Evolutionary conservation across 2,888 invertebrate species (phyloP), one percentile per base, ranked within the genome.

Genomic region (Drosophila picticornis): DNA sequence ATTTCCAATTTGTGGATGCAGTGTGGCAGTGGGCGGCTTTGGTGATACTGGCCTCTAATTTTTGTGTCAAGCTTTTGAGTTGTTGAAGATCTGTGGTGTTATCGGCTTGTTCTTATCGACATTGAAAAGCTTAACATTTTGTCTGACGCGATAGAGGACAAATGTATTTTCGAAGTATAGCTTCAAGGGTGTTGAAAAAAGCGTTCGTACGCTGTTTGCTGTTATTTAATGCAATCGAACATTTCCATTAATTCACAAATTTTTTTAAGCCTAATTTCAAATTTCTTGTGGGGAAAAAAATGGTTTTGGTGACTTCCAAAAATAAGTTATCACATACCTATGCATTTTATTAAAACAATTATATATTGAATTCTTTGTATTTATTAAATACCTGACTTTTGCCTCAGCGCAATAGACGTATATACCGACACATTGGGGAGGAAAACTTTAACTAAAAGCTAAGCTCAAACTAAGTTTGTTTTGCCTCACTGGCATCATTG

Each of bases 381-480:
- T 27, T 25, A 22, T 31, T 36, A 1, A 38, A 64, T 38, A 50
- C 64, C 27, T 36, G n/a, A 29, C 10, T 27, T 52, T 40, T n/a
- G 7, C n/a, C 7, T 25, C 38, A 36, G 46, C 19, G 11, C 25
- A 53, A 57, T 22, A 19, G 22, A 40, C 13, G 43, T 51, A 72
- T 43, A 64, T 27, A 64, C 77, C 64, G 58, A 56, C 72, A 34
- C 72, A 51, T 25, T 38, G 29, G 38, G 59, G n/a, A 46, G 55
- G 34, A 64, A 34, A 75, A 59, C 31, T 36, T 22, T 13, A 72
- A 75, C 75, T 75, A 77, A 75, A 38, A 6, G 40, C 22, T 16
- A 9, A 25, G 16, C 10, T 22, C 36, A 22, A 36, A 46, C 7
- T 31, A 31, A 66, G 55, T 48, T 38, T 25, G 9, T 27, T 61